phyloP scores from a whole-genome alignment of 2,113 vertebrate genomes.

The Tricholaema leucomelas region DNA sequence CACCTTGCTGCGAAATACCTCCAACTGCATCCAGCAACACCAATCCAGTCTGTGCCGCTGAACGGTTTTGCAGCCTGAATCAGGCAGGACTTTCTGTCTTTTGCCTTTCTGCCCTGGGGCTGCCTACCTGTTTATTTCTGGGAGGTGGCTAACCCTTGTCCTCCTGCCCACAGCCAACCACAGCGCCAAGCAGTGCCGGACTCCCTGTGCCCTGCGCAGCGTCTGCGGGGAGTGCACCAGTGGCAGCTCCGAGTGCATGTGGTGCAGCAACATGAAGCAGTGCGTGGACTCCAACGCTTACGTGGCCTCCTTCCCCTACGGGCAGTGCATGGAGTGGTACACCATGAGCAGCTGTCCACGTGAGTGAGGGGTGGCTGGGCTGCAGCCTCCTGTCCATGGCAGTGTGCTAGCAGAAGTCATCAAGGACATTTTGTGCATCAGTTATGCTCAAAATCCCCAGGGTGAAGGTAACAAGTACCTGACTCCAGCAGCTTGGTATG shows the following conservation, averaged over 20 bases:
- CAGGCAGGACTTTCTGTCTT: not conserved
- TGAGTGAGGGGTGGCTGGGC: slow-evolving; percentile 62
- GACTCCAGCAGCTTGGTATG: not conserved
- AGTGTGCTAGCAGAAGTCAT: accelerated
- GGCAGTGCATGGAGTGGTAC: slow-evolving; percentile 99
- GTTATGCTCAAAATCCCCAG: accelerated
- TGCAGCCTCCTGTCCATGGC: accelerated
- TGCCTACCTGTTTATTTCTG: not conserved
- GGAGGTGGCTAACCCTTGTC: not conserved
- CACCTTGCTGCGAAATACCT: not conserved
- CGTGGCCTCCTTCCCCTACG: slow-evolving; percentile 97
- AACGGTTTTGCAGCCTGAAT: not conserved
- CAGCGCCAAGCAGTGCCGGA: slow-evolving; percentile 95
- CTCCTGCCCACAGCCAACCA: slow-evolving; percentile 84
- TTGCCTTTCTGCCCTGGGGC: not conserved
- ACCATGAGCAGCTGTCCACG: slow-evolving; percentile 95
- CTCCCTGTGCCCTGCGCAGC: slow-evolving; percentile 86
- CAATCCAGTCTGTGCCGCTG: accelerated
- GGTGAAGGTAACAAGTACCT: accelerated
- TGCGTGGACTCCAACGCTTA: slow-evolving; percentile 98
- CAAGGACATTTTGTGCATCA: accelerated
- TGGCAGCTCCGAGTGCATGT: slow-evolving; percentile 97
- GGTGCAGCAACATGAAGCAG: slow-evolving; percentile 99
- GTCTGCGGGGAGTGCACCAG: slow-evolving; percentile 92
- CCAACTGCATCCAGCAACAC: not conserved